phyloP scores from a whole-genome alignment of 2,888 invertebrate genomes.

The Sipha maydis region DNA sequence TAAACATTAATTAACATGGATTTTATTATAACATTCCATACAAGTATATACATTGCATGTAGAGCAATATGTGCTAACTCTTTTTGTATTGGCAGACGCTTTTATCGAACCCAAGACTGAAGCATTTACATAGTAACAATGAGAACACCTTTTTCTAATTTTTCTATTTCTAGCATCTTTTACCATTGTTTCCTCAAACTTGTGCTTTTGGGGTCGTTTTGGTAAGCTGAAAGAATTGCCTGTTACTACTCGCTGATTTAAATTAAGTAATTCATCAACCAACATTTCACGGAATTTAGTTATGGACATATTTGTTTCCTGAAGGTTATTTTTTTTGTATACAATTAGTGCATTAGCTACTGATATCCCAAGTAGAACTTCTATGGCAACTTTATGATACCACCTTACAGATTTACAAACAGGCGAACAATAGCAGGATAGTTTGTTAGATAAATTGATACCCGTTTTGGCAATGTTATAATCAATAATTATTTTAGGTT shows the following conservation, averaged over 20 bases:
- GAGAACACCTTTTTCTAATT: not conserved
- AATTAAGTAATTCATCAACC: not conserved
- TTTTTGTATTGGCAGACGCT: too few relatives aligned
- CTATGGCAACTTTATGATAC: not conserved
- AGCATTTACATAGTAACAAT: not conserved
- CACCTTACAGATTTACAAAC: not conserved
- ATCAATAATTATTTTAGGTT: too few relatives aligned
- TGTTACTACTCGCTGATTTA: too few relatives aligned
- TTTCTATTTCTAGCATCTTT: not conserved
- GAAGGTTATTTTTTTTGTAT: not conserved
- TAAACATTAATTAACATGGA: too few relatives aligned
- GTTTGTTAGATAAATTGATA: not conserved
- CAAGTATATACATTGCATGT: too few relatives aligned
- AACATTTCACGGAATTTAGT: constrained; percentile 2
- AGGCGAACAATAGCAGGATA: not conserved
- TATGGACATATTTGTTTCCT: not conserved
- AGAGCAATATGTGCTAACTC: too few relatives aligned
- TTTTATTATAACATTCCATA: too few relatives aligned
- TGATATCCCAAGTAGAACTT: not conserved
- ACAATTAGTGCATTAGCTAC: constrained; percentile 2
- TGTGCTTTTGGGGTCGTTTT: too few relatives aligned
- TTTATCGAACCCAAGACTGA: too few relatives aligned
- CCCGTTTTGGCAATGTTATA: too few relatives aligned
- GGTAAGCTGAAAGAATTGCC: too few relatives aligned
- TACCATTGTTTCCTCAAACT: not conserved